phyloP scores from a whole-genome alignment of 1,140 invertebrate genomes.

The Ericerus pela region DNA sequence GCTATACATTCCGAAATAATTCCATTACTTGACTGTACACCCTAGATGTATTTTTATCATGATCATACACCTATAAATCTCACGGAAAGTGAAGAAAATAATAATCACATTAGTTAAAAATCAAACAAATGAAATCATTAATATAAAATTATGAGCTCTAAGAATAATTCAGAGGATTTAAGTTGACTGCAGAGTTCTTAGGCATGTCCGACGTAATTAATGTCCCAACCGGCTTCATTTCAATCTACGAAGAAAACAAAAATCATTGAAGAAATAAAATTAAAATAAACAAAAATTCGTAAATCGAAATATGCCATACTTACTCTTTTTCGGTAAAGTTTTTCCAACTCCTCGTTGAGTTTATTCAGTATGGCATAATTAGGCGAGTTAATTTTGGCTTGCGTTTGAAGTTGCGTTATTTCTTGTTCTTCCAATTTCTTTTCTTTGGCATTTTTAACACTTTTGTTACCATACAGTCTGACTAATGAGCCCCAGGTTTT shows the following conservation, averaged over 20 bases:
- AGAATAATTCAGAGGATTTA: conserved; percentile 1
- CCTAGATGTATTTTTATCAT: too few relatives aligned
- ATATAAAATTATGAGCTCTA: neutral
- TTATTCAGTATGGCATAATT: conserved; percentile 88
- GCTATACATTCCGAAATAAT: too few relatives aligned
- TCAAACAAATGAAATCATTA: too few relatives aligned
- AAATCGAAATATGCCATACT: neutral
- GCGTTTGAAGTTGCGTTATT: conserved; percentile 79
- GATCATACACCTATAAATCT: too few relatives aligned
- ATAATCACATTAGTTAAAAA: too few relatives aligned
- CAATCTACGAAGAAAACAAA: neutral
- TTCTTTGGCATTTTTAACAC: conserved; percentile 82
- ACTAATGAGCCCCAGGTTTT: conserved; percentile 88
- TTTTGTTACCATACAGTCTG: conserved; percentile 80
- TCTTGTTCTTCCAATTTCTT: conserved; percentile 89
- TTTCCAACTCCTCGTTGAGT: conserved; percentile 72
- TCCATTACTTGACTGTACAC: too few relatives aligned
- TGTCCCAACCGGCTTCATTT: neutral
- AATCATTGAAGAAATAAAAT: neutral
- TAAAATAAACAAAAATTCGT: too few relatives aligned
- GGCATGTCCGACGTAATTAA: neutral
- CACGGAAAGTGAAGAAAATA: too few relatives aligned
- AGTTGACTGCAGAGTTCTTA: neutral
- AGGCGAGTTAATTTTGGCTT: conserved; percentile 77
- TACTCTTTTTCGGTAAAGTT: conserved; percentile 39